Conservation (phyloP, 2,888 invertebrate genomes). For the Lithosia quadra region DNA sequence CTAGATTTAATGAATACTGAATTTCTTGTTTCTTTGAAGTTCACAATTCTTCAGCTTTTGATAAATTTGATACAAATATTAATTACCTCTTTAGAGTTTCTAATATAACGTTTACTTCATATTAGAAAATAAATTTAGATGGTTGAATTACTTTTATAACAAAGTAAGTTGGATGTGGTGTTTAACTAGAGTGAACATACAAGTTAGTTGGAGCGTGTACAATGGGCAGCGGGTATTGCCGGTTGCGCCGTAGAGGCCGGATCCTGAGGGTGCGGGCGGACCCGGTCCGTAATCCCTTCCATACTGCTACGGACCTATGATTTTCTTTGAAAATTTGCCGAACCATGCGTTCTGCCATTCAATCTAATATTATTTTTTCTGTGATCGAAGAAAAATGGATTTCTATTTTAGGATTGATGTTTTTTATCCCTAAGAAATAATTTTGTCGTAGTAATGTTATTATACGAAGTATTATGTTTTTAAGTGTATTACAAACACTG, state of each 20-base stretch:
- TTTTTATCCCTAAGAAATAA: background rate
- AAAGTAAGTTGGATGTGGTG: constrained; percentile 24
- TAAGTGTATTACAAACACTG: constrained; percentile 5
- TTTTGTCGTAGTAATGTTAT: background rate
- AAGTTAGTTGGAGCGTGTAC: constrained; percentile 63
- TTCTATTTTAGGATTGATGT: background rate
- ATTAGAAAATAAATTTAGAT: background rate
- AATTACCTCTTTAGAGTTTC: background rate
- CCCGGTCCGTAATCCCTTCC: constrained; percentile 60
- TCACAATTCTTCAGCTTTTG: background rate
- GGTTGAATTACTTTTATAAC: constrained; percentile 31
- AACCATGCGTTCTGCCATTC: constrained; percentile 33
- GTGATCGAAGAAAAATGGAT: constrained; percentile 21
- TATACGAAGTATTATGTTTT: background rate
- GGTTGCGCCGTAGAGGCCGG: constrained; percentile 42
- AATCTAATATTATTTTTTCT: constrained; percentile 24
- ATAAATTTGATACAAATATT: background rate
- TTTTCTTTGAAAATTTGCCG: constrained; percentile 39
- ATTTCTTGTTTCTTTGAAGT: background rate
- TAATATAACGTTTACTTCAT: background rate
- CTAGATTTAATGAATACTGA: background rate
- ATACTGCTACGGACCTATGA: constrained; percentile 48
- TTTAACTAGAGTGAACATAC: constrained; percentile 60
- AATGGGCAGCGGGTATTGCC: constrained; percentile 32
- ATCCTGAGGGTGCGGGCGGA: constrained; percentile 29